Conservation (phyloP, 2,797 vertebrate species). For the Pampus argenteus region DNA sequence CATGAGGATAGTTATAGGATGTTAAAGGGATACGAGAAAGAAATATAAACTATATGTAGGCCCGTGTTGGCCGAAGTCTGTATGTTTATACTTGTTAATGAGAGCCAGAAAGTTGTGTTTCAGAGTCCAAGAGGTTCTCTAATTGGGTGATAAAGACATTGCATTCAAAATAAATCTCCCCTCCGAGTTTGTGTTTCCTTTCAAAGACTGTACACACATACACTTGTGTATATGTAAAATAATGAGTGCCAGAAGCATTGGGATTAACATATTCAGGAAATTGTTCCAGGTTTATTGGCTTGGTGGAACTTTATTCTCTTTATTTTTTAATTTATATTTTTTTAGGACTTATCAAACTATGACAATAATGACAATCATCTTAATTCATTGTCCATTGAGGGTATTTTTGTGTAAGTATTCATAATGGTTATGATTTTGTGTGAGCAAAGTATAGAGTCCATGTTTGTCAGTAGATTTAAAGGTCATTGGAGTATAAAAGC, state of each 20-base stretch:
- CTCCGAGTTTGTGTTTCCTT: conserved; percentile 13
- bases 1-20: conserved; percentile 23
- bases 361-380: too few relatives aligned
- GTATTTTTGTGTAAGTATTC: too few relatives aligned
- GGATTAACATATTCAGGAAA: conserved; percentile 29
- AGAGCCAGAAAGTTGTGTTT: conserved; percentile 16
- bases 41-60: not conserved
- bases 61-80: not conserved
- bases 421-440: not conserved
- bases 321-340: too few relatives aligned
- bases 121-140: not conserved
- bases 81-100: conserved; percentile 15
- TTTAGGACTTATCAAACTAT: conserved; percentile 18
- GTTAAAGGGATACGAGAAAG: conserved; percentile 24
- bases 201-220: conserved; percentile 7
- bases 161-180: not conserved
- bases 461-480: conserved; percentile 22
- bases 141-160: conserved; percentile 10
- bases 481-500: conserved; percentile 19
- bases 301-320: too few relatives aligned
- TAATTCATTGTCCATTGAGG: not conserved
- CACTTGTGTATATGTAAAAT: not conserved
- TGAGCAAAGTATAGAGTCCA: not conserved
- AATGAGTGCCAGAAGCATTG: not conserved
- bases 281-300: conserved; percentile 12